Evolutionary conservation across 2,797 vertebrate species (phyloP).

Genomic region (Anomalospiza imberbis): DNA sequence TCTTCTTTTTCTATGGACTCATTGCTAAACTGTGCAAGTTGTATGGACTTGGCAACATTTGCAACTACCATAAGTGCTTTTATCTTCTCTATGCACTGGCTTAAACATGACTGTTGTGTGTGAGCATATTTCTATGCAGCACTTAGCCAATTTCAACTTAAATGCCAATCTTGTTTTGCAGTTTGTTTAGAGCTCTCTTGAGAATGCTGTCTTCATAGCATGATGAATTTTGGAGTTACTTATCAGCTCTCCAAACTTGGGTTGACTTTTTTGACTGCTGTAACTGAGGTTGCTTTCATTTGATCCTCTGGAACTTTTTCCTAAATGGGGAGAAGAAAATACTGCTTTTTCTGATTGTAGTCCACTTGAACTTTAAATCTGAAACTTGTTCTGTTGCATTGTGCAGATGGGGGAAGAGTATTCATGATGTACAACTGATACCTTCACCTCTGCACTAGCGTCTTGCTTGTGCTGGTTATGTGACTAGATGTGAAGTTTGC

Average conservation of each 20-base stretch:
- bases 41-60: constrained; percentile 87
- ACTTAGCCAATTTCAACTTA: constrained; percentile 74
- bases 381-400: constrained; percentile 44
- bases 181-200: constrained; percentile 60
- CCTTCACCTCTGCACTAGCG: constrained; percentile 47
- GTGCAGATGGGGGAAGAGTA: constrained; percentile 44
- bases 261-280: constrained; percentile 41
- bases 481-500: constrained; percentile 69
- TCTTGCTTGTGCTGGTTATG: constrained; percentile 71
- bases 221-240: constrained; percentile 55
- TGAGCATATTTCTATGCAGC: constrained; percentile 92
- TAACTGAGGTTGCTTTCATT: constrained; percentile 60
- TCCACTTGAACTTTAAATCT: constrained; percentile 71
- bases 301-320: constrained; percentile 59
- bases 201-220: constrained; percentile 69
- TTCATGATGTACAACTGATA: not conserved
- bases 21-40: constrained; percentile 78
- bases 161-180: constrained; percentile 59
- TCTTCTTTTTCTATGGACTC: constrained; percentile 71
- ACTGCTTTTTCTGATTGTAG: constrained; percentile 50
- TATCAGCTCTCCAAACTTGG: constrained; percentile 27
- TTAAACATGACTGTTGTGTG: constrained; percentile 94
- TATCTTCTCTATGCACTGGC: constrained; percentile 99
- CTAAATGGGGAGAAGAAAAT: constrained; percentile 68
- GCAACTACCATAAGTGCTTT: constrained; percentile 99